phyloP scores from a whole-genome alignment of 2,797 vertebrate species.

The Myotis findleyi region DNA sequence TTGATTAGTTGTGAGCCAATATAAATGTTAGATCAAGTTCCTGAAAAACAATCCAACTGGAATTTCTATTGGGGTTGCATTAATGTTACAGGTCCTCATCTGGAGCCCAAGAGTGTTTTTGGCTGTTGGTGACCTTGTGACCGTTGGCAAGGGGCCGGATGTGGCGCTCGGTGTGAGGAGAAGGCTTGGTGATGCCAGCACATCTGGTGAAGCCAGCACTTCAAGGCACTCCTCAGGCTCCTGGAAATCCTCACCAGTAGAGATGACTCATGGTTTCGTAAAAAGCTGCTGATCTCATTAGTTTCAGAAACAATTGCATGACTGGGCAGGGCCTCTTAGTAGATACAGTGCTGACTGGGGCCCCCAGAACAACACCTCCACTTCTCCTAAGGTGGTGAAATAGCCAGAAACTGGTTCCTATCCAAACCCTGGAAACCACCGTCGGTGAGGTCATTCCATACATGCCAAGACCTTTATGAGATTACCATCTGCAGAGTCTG shows the following conservation, averaged over 20 bases:
- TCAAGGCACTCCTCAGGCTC: constrained; percentile 60
- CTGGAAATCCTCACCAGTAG: constrained; percentile 60
- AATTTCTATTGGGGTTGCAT: constrained; percentile 20
- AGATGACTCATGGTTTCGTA: constrained; percentile 80
- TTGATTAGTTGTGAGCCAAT: neutral
- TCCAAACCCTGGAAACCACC: constrained; percentile 75
- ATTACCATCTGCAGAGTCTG: neutral
- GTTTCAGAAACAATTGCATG: constrained; percentile 73
- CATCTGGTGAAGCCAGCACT: constrained; percentile 62
- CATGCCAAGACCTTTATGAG: constrained; percentile 41
- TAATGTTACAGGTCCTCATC: neutral
- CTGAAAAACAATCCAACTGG: constrained; percentile 16
- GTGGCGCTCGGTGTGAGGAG: neutral
- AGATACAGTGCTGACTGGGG: neutral
- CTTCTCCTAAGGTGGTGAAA: constrained; percentile 69
- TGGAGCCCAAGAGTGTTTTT: neutral
- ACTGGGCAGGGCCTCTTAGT: constrained; percentile 62
- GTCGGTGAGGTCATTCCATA: constrained; percentile 30
- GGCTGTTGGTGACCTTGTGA: constrained; percentile 57
- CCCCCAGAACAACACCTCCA: constrained; percentile 47
- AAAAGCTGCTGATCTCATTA: constrained; percentile 76
- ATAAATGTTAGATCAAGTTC: neutral
- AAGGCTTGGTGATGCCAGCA: neutral
- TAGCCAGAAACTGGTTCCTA: constrained; percentile 65
- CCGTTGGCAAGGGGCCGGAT: neutral